Evolutionary conservation across 1,140 invertebrate genomes (phyloP).

Genomic region (Hyles euphorbiae): DNA sequence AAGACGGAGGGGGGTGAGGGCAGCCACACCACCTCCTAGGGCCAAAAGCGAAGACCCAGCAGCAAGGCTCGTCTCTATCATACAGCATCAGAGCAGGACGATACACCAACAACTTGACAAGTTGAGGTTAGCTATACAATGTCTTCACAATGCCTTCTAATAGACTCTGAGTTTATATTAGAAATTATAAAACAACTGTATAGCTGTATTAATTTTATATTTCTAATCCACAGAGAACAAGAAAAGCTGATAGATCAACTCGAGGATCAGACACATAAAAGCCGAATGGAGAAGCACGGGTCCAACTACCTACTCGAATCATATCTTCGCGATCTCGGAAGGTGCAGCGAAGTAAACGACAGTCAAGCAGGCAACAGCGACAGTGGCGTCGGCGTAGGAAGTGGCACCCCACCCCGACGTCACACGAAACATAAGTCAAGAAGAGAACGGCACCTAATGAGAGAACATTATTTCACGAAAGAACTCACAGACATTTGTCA

Average conservation of each 20-base stretch:
- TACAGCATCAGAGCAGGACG: slow-evolving; percentile 88
- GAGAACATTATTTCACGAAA: slow-evolving; percentile 74
- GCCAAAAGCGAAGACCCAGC: slow-evolving; percentile 73
- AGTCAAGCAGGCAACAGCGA: slow-evolving; percentile 76
- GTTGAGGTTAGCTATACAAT: slow-evolving; percentile 68
- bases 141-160: background rate
- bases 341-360: slow-evolving; percentile 69
- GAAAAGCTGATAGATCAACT: slow-evolving; percentile 85
- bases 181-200: background rate
- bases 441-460: slow-evolving; percentile 69
- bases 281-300: slow-evolving; percentile 83
- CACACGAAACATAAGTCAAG: slow-evolving; percentile 73
- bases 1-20: slow-evolving; percentile 34
- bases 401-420: slow-evolving; percentile 66
- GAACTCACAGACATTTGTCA: slow-evolving; percentile 72
- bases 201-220: no score
- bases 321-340: slow-evolving; percentile 77
- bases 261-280: slow-evolving; percentile 84
- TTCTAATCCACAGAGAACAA: slow-evolving; percentile 78
- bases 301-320: slow-evolving; percentile 89
- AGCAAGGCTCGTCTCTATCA: slow-evolving; percentile 84
- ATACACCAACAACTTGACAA: slow-evolving; percentile 84
- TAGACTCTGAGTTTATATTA: background rate
- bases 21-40: slow-evolving; percentile 50
- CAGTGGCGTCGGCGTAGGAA: slow-evolving; percentile 75